Percentiles rank a stretch among this genome's conserved stretches.
Conservation (phyloP, 1,140 invertebrate species). For the Sarcophaga peregrina region DNA sequence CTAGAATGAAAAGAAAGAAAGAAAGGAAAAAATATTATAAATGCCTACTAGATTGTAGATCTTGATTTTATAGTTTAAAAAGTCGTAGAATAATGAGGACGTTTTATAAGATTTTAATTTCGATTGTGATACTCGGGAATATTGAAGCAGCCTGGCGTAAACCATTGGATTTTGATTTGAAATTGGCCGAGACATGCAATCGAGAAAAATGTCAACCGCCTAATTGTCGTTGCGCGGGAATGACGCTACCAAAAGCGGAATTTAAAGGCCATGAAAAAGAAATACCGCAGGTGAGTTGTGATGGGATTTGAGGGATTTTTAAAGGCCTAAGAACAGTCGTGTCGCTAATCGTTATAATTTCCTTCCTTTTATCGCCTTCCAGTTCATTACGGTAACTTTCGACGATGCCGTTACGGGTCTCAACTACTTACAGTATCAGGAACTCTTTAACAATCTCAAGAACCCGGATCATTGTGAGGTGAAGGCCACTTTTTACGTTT, state of each 20-base stretch:
- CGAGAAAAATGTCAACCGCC: conserved; percentile 65
- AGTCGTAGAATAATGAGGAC: background rate
- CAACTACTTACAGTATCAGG: conserved; percentile 74
- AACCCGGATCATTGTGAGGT: conserved; percentile 76
- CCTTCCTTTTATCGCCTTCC: conserved; percentile 50
- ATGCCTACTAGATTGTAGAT: background rate
- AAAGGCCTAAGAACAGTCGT: too few species aligned
- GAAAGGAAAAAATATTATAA: background rate
- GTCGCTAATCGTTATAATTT: conserved; percentile 46
- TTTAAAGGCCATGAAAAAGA: conserved; percentile 58
- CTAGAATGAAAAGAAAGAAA: too few species aligned
- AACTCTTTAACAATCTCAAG: conserved; percentile 70
- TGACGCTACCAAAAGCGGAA: conserved; percentile 56
- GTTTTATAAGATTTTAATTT: background rate
- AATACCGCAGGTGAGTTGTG: conserved; percentile 66
- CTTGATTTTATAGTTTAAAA: background rate
- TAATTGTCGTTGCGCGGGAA: conserved; percentile 68
- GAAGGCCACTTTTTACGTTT: conserved; percentile 74
- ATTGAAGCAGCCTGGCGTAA: background rate
- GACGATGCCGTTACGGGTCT: conserved; percentile 76
- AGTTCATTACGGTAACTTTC: conserved; percentile 77
- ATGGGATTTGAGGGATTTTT: background rate
- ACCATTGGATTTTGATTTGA: conserved; percentile 37
- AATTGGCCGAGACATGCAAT: conserved; percentile 52
- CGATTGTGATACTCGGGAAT: background rate